phyloP scores from a whole-genome alignment of 1,140 invertebrate species.

The Anoplolepis gracilipes region DNA sequence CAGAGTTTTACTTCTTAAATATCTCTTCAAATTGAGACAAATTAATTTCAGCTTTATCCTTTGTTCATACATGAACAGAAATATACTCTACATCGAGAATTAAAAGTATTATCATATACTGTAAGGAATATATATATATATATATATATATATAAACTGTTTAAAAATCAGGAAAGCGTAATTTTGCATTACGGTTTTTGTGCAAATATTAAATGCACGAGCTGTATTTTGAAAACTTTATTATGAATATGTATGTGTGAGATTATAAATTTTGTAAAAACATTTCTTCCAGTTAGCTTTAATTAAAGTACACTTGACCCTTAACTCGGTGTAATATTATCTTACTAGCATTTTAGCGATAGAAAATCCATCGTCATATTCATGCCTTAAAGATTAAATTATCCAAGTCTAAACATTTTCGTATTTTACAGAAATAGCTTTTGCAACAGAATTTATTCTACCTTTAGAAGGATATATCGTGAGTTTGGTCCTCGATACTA shows the following conservation, averaged over 20 bases:
- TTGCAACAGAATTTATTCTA: neutral
- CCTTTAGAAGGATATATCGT: neutral
- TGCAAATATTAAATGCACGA: neutral
- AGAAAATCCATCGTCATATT: neutral
- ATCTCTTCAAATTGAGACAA: neutral
- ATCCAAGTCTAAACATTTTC: neutral
- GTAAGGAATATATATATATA: neutral
- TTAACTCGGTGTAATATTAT: neutral
- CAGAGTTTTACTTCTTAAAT: neutral
- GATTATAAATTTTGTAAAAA: neutral
- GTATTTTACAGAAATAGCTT: neutral
- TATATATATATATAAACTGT: neutral
- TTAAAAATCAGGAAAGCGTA: slow-evolving; percentile 11
- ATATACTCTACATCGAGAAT: neutral
- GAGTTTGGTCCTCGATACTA: neutral
- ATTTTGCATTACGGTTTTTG: neutral
- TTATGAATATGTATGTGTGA: neutral
- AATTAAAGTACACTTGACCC: slow-evolving; percentile 15
- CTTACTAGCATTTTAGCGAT: neutral
- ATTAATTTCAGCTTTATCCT: neutral
- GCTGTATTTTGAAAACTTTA: neutral
- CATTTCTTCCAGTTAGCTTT: slow-evolving; percentile 14
- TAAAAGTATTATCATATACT: neutral
- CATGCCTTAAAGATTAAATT: neutral
- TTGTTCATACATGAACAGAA: neutral